Conservation (phyloP, 2,888 invertebrate genomes). For the Alviniconcha strummeri region DNA sequence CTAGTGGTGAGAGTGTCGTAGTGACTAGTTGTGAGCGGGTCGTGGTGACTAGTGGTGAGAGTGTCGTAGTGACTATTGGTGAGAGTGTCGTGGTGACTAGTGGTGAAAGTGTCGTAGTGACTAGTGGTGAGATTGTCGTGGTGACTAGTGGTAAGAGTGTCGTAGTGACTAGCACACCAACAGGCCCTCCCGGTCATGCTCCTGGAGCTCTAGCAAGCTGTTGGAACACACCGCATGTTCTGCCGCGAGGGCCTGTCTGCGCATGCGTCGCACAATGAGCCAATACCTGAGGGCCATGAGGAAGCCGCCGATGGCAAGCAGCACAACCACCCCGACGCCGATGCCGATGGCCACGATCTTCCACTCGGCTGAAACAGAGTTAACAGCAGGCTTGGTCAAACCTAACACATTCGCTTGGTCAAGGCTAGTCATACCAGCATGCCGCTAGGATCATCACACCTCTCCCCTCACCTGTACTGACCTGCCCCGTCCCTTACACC, state of each 20-base stretch:
- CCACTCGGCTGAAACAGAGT: slow-evolving; percentile 22
- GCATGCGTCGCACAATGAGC: slow-evolving; percentile 19
- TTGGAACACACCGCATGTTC: slow-evolving; percentile 18
- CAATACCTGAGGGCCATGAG: slow-evolving; percentile 33
- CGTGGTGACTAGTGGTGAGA: too few relatives aligned
- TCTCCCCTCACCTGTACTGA: too few relatives aligned
- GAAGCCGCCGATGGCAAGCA: slow-evolving; percentile 21
- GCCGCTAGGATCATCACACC: too few relatives aligned
- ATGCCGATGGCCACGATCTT: slow-evolving; percentile 15
- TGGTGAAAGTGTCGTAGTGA: too few relatives aligned
- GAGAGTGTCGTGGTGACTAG: too few relatives aligned
- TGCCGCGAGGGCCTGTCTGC: slow-evolving; percentile 13
- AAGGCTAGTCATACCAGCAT: background rate
- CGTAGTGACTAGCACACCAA: background rate
- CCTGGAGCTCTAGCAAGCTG: slow-evolving; percentile 23
- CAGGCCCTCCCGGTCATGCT: slow-evolving; percentile 25
- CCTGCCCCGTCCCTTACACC: too few relatives aligned
- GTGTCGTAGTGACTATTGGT: too few relatives aligned
- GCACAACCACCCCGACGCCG: slow-evolving; percentile 14
- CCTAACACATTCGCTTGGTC: background rate
- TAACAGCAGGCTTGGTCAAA: background rate
- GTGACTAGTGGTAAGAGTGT: too few relatives aligned
- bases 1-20: too few relatives aligned
- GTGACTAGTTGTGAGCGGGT: too few relatives aligned
- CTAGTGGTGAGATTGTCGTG: too few relatives aligned